Evolutionary conservation across 1,140 invertebrate genomes (phyloP), one percentile per base, ranked within the genome.

Genomic region (Drosophila triauraria): DNA sequence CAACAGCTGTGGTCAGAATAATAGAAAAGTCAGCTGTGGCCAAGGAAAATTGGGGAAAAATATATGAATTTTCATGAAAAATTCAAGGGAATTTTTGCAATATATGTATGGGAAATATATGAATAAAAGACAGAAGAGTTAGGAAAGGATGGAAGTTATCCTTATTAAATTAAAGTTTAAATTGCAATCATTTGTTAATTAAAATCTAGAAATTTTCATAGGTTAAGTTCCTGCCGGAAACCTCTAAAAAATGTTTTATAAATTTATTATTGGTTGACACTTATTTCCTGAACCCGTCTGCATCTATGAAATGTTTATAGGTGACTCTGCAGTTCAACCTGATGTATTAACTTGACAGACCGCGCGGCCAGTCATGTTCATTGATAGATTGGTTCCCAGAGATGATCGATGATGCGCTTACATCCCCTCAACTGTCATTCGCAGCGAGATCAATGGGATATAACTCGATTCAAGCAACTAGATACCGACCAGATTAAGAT

Each of bases 1-100:
- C 27, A 54, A 72, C 70, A 72, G 46, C 32, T 72, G 70, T 32
- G 67, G 67, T 70, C 62, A 44, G 48, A 46, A 68, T 47, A 70
- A 70, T 68, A 69, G 63, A 15, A 68, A 56, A 70, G 40, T 17
- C 10, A 70, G 27, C n/a, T 32, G 7, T 12, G 27, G 12, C 35
- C 25, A 15, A 12, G 15, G 17, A 30, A 27, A 38, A n/a, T 20
- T 12, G 6, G 12, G 6, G 4, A n/a, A 48, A 30, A 48, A 32
- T 4, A 7, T 2, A 20, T 15, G 8, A 4, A 15, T 6, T 32
- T 25, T 30, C 42, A 30, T 4, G 0, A 23, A 30, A 57, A 9
- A 64, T 25, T 23, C 40, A 38, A 3, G 6, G 12, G 6, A 1
- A 25, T 48, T 48, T 48, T 3, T 47, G 4, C 2, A 2, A 43